A percentile compares a stretch with the other conserved stretches of the same genome.
Conservation (phyloP, 2,888 invertebrate genomes). For the Orthonevra nobilis region DNA sequence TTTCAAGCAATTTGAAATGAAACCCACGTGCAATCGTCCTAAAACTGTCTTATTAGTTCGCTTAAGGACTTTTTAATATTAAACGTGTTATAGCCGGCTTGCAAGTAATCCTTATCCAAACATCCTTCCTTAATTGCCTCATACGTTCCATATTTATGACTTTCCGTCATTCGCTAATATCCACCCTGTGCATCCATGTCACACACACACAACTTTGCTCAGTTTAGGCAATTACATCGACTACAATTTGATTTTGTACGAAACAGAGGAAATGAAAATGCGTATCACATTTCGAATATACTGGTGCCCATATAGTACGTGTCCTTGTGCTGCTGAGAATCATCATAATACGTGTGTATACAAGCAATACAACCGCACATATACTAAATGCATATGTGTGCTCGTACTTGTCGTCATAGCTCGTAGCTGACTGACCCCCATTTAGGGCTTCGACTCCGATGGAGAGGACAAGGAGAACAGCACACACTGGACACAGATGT, state of each 20-base stretch:
- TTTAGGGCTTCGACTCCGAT: not conserved
- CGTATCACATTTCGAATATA: slow-evolving; percentile 63
- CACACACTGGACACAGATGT: slow-evolving; percentile 63
- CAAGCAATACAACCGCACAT: slow-evolving; percentile 22
- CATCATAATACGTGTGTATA: slow-evolving; percentile 51
- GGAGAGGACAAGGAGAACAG: not conserved
- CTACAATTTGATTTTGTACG: slow-evolving; percentile 61
- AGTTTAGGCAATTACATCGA: slow-evolving; percentile 58
- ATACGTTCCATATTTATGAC: slow-evolving; percentile 46
- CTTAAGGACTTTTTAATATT: slow-evolving; percentile 10
- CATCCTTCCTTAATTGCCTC: slow-evolving; percentile 29
- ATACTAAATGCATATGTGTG: slow-evolving; percentile 41
- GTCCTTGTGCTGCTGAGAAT: slow-evolving; percentile 31
- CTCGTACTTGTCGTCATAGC: too few species aligned
- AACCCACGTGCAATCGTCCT: slow-evolving; percentile 8
- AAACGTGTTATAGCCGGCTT: slow-evolving; percentile 29
- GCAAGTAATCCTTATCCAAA: slow-evolving; percentile 22
- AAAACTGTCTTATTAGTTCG: slow-evolving; percentile 1
- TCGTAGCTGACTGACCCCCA: slow-evolving; percentile 12
- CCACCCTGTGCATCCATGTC: slow-evolving; percentile 40
- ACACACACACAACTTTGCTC: not conserved
- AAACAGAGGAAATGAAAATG: slow-evolving; percentile 65
- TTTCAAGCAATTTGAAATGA: not conserved
- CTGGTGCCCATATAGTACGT: slow-evolving; percentile 11
- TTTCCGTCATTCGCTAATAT: slow-evolving; percentile 46